Percentiles rank a stretch among this genome's conserved stretches.
Conservation (phyloP, 2,888 invertebrate species). For the Pilophorus perplexus region DNA sequence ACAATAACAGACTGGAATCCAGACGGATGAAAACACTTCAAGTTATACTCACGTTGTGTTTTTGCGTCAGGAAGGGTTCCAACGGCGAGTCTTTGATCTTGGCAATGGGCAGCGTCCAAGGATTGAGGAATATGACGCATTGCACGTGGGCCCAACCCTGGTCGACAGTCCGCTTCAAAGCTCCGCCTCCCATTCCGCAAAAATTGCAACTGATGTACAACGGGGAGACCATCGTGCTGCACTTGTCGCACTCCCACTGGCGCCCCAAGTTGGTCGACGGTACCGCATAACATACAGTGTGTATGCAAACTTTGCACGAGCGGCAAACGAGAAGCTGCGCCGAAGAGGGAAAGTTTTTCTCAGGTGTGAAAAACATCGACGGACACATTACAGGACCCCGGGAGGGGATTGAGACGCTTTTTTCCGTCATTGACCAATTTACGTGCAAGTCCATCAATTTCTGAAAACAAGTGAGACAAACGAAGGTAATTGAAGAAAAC, state of each 20-base stretch:
- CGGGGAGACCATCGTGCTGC: slow-evolving; percentile 49
- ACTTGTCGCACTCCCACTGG: slow-evolving; percentile 55
- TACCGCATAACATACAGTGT: slow-evolving; percentile 56
- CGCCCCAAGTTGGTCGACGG: no score
- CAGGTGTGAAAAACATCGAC: slow-evolving; percentile 8
- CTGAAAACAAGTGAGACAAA: no score
- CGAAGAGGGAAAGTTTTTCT: background rate
- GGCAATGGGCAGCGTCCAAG: slow-evolving; percentile 1
- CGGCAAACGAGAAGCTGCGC: slow-evolving; percentile 14
- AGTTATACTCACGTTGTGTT: slow-evolving; percentile 36
- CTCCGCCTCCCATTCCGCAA: slow-evolving; percentile 61
- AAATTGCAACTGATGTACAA: slow-evolving; percentile 55
- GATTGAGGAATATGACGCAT: slow-evolving; percentile 58
- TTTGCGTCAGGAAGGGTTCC: slow-evolving; percentile 26
- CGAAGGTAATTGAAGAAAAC: no score
- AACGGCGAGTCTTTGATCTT: slow-evolving; percentile 40
- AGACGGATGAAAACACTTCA: no score
- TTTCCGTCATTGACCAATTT: slow-evolving; percentile 2
- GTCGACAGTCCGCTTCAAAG: slow-evolving; percentile 63
- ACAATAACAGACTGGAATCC: no score
- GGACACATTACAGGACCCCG: slow-evolving; percentile 23
- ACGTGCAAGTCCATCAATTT: slow-evolving; percentile 1
- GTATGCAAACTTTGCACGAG: slow-evolving; percentile 55
- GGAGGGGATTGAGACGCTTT: slow-evolving; percentile 1
- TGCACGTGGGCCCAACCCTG: slow-evolving; percentile 65